Evolutionary conservation across 2,797 vertebrate species (phyloP), one percentile per base, ranked within the genome.

Genomic region (Iguana delicatissima): DNA sequence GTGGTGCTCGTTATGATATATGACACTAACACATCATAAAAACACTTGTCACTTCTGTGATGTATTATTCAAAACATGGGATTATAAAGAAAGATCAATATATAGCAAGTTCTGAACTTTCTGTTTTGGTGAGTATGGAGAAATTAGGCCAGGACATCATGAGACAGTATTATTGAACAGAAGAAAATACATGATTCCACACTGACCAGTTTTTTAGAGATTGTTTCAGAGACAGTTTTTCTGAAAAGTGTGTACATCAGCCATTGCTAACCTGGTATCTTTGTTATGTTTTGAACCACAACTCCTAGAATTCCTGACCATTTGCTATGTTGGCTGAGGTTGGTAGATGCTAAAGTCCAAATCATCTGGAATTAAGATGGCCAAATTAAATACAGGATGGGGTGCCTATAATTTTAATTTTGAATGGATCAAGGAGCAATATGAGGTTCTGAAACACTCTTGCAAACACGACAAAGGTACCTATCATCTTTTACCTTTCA

Each of bases 31-130:
- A 87, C 89, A 95, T 93, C 96, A 96, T 94, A 94, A 93, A 95
- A 96, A 88, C 62, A 88, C 90, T 69, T 95, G 95, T 94, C 90
- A 94, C 91, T 91, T 89, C 79, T 91, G 69, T 96, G 94, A 96
- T 96, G 93, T 94, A 94, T 96, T 95, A 95, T 95, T 95, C 91
- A 96, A 95, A 94, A 93, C 92, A 92, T 4, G 2, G 89, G 93
- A 91, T 89, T 91, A 92, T 95, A 90, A 77, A 89, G 92, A 91
- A 94, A 94, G 87, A 96, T 95, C 94, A 87, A 95, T 95, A 94
- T 92, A 92, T 87, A 93, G 16, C 14, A 8, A 84, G 52, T 12
- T 62, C 55, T 93, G 93, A 92, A 87, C 92, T 89, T 94, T 93
- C 94, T 59, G 26, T 93, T 93, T 16, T 95, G 84, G 77, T 93